These are phyloP conservation scores for Caprella mutica DNA, from an alignment of 2,888 invertebrate species.

Conservation along the genomic window DNA sequence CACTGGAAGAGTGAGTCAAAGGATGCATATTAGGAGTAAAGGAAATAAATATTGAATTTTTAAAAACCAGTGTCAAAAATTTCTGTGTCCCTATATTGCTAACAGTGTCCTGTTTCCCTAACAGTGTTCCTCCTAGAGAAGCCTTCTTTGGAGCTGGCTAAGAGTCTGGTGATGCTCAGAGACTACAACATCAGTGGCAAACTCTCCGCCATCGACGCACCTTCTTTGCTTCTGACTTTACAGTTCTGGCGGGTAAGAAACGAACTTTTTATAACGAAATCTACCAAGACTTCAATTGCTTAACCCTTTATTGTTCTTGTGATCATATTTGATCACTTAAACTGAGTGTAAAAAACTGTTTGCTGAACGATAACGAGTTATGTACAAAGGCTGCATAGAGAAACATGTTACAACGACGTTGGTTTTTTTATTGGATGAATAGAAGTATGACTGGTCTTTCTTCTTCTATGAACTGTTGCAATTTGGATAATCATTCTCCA, in stretches of 20 bases:
- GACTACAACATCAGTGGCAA: slow-evolving; percentile 55
- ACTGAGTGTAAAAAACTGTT: background rate
- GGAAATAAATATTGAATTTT: background rate
- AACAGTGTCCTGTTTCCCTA: no score
- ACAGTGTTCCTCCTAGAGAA: slow-evolving; percentile 48
- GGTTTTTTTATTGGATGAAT: no score
- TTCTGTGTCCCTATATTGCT: no score
- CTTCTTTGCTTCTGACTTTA: slow-evolving; percentile 52
- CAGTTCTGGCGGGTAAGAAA: slow-evolving; percentile 53
- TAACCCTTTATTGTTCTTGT: no score
- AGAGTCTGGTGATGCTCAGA: slow-evolving; percentile 56
- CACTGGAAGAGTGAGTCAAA: slow-evolving; percentile 47
- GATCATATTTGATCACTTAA: no score
- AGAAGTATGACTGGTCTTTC: no score
- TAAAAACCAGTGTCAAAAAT: no score
- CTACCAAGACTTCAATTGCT: background rate
- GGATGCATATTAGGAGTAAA: background rate
- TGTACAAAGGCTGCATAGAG: no score
- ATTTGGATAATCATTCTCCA: no score
- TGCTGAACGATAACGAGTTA: background rate
- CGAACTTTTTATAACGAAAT: background rate
- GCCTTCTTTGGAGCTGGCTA: slow-evolving; percentile 54
- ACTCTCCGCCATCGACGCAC: slow-evolving; percentile 50
- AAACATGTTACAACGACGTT: no score
- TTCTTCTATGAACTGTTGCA: no score